A percentile compares a stretch with the other conserved stretches of the same genome.
These are phyloP conservation scores for Mylabris sibirica DNA, from an alignment of 2,888 invertebrate genomes.

Conservation along the genomic window DNA sequence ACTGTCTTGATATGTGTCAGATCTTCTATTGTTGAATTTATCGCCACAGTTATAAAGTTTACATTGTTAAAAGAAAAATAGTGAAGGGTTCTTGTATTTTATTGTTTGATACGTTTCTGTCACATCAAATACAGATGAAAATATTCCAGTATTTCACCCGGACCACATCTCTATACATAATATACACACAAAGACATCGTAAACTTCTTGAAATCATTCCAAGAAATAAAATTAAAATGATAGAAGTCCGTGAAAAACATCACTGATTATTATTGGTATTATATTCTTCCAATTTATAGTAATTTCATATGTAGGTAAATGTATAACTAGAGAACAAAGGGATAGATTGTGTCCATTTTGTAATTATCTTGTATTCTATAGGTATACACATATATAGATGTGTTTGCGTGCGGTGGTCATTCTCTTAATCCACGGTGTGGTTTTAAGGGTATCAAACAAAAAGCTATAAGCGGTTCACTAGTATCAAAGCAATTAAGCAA, in stretches of 20 bases:
- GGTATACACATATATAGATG: slow-evolving; percentile 31
- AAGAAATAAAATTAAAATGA: neutral
- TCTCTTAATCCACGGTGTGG: slow-evolving; percentile 10
- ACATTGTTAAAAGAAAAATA: neutral
- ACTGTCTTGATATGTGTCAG: neutral
- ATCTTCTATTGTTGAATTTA: slow-evolving; percentile 5
- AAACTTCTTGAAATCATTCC: too few species aligned
- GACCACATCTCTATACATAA: too few species aligned
- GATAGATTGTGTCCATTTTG: slow-evolving; percentile 36
- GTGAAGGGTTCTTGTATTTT: neutral
- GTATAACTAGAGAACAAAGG: slow-evolving; percentile 26
- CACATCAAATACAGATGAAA: neutral
- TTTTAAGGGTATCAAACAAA: slow-evolving; percentile 33
- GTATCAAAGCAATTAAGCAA: slow-evolving; percentile 42
- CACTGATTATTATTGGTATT: too few species aligned
- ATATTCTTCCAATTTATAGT: too few species aligned
- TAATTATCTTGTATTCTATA: slow-evolving; percentile 43
- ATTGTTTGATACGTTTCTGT: neutral
- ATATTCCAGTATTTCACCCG: neutral
- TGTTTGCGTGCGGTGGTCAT: slow-evolving; percentile 36
- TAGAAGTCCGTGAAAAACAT: neutral
- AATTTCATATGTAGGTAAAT: too few species aligned
- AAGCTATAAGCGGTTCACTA: slow-evolving; percentile 39
- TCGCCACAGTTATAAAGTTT: slow-evolving; percentile 6
- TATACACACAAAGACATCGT: too few species aligned